Evolutionary conservation across 2,888 invertebrate species (phyloP), one percentile per base, ranked within the genome.

Genomic region (Calliphora vomitoria): DNA sequence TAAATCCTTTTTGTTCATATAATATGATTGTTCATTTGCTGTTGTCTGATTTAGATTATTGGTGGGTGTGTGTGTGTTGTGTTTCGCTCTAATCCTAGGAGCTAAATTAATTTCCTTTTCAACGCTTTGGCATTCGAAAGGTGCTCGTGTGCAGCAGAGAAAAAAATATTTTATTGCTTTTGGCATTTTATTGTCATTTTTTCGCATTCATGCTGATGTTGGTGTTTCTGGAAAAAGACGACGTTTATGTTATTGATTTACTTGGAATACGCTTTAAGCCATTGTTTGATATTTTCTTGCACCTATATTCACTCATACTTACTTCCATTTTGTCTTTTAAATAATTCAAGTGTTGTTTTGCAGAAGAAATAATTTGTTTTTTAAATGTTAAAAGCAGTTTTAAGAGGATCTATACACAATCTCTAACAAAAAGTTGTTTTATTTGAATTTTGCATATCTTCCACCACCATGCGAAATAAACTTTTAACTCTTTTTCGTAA

Each of bases 11-110:
- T 68, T n/a, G 20, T 68, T 44, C 44, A 44, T 3, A 25, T 68
- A 68, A 68, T 47, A 44, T 68, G 68, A 68, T 68, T 68, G 53
- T 71, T 53, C 11, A 15, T 71, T 53, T 71, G 53, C 18, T 38
- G 38, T 10, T 64, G 35, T 71, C 53, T 71, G 18, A 50, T 53
- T 53, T 71, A 4, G 10, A 38, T 38, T 64, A 35, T 50, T 53
- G 47, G 53, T 58, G 50, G 50, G 31, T 31, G 31, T 31, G 5
- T 35, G 35, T 53, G 10, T 53, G 53, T 50, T 64, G 1, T 35
- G 25, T 31, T 18, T 18, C 53, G 4, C 25, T 74, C 15, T 47
- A 71, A 44, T 60, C 18, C 50, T 62, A 31, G 18, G 15, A 50
- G 62, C 47, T 47, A 25, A 44, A 60, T n/a, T n/a, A 38, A 66